phyloP scores from a whole-genome alignment of 2,797 vertebrate genomes.

The Anguilla anguilla region DNA sequence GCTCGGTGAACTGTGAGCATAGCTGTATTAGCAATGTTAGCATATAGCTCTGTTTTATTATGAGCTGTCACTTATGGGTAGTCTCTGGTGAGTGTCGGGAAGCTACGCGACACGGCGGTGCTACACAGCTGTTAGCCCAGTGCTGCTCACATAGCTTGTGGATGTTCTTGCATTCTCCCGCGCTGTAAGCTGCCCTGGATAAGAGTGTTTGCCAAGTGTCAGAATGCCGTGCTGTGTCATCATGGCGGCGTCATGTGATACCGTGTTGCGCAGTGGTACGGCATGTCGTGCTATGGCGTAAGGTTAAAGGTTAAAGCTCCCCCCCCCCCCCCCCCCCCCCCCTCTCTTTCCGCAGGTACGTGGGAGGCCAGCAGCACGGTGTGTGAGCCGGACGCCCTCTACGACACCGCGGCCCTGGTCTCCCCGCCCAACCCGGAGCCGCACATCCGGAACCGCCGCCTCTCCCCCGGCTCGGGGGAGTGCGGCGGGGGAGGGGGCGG shows the following conservation, averaged over 20 bases:
- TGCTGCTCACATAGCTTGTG: not conserved
- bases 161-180: constrained; percentile 17
- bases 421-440: constrained; percentile 77
- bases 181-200: not conserved
- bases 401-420: constrained; percentile 77
- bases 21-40: too few relatives aligned
- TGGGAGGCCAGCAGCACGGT: constrained; percentile 79
- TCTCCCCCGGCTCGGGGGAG: constrained; percentile 76
- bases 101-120: not conserved
- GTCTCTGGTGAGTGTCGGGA: too few relatives aligned
- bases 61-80: too few relatives aligned
- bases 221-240: not conserved
- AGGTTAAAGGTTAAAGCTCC: too few relatives aligned
- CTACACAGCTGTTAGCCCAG: not conserved
- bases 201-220: not conserved
- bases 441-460: constrained; percentile 79
- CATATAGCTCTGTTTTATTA: too few relatives aligned
- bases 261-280: constrained; percentile 52
- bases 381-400: constrained; percentile 78
- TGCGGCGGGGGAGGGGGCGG: constrained; percentile 75
- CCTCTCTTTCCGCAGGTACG: constrained; percentile 64
- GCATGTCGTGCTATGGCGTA: not conserved
- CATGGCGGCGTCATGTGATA: too few relatives aligned
- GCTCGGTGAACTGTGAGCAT: too few relatives aligned
- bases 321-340: not conserved